These are phyloP conservation scores for Thunnus thynnus DNA, from an alignment of 2,113 vertebrate genomes.

Conservation along the genomic window DNA sequence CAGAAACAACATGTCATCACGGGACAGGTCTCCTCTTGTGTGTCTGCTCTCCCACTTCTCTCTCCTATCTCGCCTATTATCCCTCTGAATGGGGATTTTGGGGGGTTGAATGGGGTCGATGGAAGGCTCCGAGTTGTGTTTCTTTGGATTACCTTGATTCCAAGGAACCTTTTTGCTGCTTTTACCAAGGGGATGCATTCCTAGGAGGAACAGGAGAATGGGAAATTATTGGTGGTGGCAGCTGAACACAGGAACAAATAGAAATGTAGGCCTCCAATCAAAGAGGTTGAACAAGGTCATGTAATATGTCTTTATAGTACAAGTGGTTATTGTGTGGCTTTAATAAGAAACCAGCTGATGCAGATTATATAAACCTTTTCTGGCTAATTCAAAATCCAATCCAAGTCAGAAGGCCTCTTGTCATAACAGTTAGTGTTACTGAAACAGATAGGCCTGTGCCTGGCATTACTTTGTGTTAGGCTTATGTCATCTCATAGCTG, in stretches of 20 bases:
- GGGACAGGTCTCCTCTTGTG: constrained; percentile 54
- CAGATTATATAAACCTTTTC: constrained; percentile 51
- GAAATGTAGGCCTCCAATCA: constrained; percentile 6
- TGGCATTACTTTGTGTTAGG: constrained; percentile 46
- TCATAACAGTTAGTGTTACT: constrained; percentile 68
- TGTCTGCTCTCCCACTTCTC: constrained; percentile 5
- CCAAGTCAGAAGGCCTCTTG: constrained; percentile 45
- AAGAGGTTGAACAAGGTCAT: constrained; percentile 31
- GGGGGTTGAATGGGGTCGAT: not conserved
- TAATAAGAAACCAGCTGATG: constrained; percentile 21
- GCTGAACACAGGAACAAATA: constrained; percentile 3
- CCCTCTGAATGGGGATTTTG: not conserved
- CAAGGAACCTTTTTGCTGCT: not conserved
- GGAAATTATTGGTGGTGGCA: constrained; percentile 14
- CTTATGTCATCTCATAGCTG: constrained; percentile 66
- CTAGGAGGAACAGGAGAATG: constrained; percentile 5
- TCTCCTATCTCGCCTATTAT: constrained; percentile 28
- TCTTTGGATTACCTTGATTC: constrained; percentile 1
- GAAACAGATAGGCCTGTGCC: constrained; percentile 42
- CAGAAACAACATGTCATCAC: constrained; percentile 72
- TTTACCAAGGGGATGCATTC: constrained; percentile 14
- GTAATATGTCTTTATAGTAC: constrained; percentile 9
- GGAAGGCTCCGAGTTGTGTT: not conserved
- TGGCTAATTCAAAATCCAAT: constrained; percentile 41
- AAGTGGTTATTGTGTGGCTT: constrained; percentile 46